phyloP scores from a whole-genome alignment of 2,888 invertebrate species.

The Campopleginae sp. region DNA sequence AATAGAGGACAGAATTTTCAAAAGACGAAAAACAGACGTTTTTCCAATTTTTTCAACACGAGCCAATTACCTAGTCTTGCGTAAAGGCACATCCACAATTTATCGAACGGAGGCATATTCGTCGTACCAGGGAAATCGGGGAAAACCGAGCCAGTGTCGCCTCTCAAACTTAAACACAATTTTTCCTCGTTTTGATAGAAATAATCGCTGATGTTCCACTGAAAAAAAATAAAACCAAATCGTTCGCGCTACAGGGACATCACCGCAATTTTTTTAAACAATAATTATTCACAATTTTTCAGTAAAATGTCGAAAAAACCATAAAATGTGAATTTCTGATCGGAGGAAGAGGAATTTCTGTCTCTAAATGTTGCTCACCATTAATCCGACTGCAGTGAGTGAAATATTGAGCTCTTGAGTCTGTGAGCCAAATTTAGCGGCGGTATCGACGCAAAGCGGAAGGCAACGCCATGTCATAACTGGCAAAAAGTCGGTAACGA shows the following conservation, averaged over 20 bases:
- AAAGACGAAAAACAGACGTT: too few species aligned
- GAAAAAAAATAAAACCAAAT: conserved; percentile 76
- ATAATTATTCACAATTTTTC: not conserved
- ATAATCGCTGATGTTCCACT: conserved; percentile 99
- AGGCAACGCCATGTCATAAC: conserved; percentile 97
- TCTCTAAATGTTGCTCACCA: conserved; percentile 87
- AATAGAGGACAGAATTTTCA: not conserved
- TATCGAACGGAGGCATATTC: conserved; percentile 95
- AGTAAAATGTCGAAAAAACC: not conserved
- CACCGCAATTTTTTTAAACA: not conserved
- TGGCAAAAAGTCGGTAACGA: conserved; percentile 97
- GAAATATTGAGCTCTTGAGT: conserved; percentile 98
- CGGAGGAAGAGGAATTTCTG: not conserved
- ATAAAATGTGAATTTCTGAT: not conserved
- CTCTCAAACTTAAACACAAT: conserved; percentile 89
- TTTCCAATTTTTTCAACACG: conserved; percentile 1
- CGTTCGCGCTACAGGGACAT: not conserved
- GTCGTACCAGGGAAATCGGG: conserved; percentile 94
- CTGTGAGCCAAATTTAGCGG: conserved; percentile 98
- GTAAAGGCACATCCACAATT: conserved; percentile 98
- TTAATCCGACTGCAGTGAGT: conserved; percentile 97
- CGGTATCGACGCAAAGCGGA: conserved; percentile 95
- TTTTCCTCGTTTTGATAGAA: conserved; percentile 97
- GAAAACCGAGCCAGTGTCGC: conserved; percentile 89
- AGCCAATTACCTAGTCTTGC: conserved; percentile 88